Evolutionary conservation across 2,888 invertebrate genomes (phyloP).

Genomic region (Myathropa florea): DNA sequence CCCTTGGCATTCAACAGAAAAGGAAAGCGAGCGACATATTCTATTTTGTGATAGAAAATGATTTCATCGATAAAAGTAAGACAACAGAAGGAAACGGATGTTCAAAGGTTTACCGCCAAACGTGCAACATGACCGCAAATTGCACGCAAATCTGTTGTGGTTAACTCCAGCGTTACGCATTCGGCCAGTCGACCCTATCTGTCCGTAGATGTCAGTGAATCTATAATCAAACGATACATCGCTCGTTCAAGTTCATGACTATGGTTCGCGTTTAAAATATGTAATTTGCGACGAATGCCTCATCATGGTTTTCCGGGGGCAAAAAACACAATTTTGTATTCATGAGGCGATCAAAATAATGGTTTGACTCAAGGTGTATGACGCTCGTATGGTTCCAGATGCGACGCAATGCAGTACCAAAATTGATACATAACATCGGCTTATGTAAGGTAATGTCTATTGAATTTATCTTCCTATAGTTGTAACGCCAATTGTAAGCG

Average conservation of each 20-base stretch:
- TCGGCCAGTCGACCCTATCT: constrained; percentile 43
- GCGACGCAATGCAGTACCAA: constrained; percentile 28
- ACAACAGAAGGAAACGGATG: constrained; percentile 32
- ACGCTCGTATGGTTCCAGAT: constrained; percentile 5
- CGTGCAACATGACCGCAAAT: constrained; percentile 21
- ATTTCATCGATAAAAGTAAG: not conserved
- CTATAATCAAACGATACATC: constrained; percentile 13
- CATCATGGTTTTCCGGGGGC: constrained; percentile 37
- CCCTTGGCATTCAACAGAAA: not conserved
- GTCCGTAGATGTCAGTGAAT: constrained; percentile 30
- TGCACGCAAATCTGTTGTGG: constrained; percentile 53
- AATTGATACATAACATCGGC: not conserved
- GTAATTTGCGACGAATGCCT: constrained; percentile 36
- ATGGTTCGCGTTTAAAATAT: constrained; percentile 49
- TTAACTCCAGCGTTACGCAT: constrained; percentile 23
- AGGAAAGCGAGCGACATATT: not conserved
- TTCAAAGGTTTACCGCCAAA: constrained; percentile 8
- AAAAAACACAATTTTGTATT: constrained; percentile 40
- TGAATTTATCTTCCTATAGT: constrained; percentile 9
- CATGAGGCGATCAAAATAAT: constrained; percentile 37
- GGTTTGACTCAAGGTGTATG: constrained; percentile 48
- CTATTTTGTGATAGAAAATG: not conserved
- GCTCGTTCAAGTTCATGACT: constrained; percentile 65
- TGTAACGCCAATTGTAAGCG: constrained; percentile 13
- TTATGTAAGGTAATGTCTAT: constrained; percentile 22